These are phyloP conservation scores for Kryptolebias marmoratus DNA, from an alignment of 2,113 vertebrate genomes.

Conservation along the genomic window DNA sequence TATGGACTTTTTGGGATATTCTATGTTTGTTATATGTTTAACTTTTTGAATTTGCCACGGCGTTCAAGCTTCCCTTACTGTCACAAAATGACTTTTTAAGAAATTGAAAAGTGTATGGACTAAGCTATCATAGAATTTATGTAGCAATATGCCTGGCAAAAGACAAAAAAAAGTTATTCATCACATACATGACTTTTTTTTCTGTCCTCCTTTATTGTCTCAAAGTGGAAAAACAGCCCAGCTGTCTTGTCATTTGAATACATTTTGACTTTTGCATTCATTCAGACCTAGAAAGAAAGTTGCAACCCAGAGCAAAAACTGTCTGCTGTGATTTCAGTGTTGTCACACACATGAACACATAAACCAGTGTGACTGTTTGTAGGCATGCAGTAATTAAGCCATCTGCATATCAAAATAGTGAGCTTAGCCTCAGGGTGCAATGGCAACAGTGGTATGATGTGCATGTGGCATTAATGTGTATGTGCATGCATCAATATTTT, in stretches of 20 bases:
- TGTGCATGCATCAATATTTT: constrained; percentile 38
- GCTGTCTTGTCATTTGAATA: not conserved
- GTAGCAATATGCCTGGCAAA: not conserved
- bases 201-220: too few relatives aligned
- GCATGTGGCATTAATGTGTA: not conserved
- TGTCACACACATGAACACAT: constrained; percentile 20
- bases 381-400: constrained; percentile 65
- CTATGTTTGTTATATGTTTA: not conserved
- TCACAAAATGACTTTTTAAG: not conserved
- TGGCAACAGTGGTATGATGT: constrained; percentile 32
- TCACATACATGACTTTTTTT: not conserved
- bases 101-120: not conserved
- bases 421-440: constrained; percentile 52
- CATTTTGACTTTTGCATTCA: constrained; percentile 9
- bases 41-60: not conserved
- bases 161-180: not conserved
- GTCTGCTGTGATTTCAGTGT: not conserved
- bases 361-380: constrained; percentile 33
- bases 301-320: constrained; percentile 8
- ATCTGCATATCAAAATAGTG: constrained; percentile 69
- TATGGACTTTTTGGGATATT: not conserved
- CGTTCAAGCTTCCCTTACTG: not conserved
- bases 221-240: not conserved
- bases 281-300: not conserved
- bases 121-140: not conserved